These are phyloP conservation scores for Boloria euphrosyne DNA, from an alignment of 2,888 invertebrate species.

Conservation along the genomic window DNA sequence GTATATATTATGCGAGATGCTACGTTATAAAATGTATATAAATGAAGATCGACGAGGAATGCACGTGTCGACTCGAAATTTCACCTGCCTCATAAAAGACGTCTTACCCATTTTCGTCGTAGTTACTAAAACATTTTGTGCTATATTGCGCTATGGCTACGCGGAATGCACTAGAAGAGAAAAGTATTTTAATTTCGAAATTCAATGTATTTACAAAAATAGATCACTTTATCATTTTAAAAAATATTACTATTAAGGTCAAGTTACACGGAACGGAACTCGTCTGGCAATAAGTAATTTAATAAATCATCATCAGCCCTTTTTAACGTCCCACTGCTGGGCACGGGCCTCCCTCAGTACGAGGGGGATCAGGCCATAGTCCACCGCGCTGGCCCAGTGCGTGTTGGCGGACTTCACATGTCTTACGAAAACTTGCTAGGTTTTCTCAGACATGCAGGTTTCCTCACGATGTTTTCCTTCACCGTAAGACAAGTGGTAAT, in stretches of 20 bases:
- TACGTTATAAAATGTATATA: not conserved
- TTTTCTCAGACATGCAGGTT: too few relatives aligned
- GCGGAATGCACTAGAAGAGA: conserved; percentile 6
- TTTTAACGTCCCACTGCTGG: too few relatives aligned
- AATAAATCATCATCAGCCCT: too few relatives aligned
- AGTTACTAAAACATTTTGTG: conserved; percentile 20
- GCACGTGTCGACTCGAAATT: conserved; percentile 12
- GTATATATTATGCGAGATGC: not conserved
- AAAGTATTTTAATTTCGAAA: conserved; percentile 19
- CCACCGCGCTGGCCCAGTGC: too few relatives aligned
- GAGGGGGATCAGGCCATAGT: too few relatives aligned
- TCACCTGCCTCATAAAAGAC: conserved; percentile 21
- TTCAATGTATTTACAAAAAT: not conserved
- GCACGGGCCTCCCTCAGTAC: too few relatives aligned
- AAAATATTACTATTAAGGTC: not conserved
- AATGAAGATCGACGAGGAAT: conserved; percentile 5
- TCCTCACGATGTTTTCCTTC: too few relatives aligned
- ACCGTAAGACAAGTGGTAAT: too few relatives aligned
- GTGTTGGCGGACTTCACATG: too few relatives aligned
- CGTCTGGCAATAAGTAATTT: too few relatives aligned
- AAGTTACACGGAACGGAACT: not conserved
- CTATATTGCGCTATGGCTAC: conserved; percentile 14
- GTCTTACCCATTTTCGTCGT: conserved; percentile 15
- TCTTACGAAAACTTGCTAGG: too few relatives aligned
- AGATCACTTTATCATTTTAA: not conserved